Evolutionary conservation across 2,888 invertebrate species (phyloP), one percentile per base, ranked within the genome.

Genomic region (Agapostemon virescens): DNA sequence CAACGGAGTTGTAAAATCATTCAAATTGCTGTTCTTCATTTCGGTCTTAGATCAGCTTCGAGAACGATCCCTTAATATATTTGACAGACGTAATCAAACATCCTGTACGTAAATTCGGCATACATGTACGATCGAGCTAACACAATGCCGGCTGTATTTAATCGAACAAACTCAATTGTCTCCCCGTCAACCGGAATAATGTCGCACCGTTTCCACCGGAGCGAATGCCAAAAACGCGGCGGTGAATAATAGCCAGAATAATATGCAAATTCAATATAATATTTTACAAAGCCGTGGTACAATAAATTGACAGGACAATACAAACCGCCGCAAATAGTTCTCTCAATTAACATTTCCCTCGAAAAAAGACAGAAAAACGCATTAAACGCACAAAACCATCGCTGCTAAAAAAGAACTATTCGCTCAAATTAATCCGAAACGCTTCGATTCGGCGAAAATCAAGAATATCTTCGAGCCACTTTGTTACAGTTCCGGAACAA

Each of bases 201-300:
- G 17, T 23, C n/a, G 4, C 55, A 17, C 3, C 20, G 23, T 15
- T 58, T 72, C 49, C 23, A 38, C n/a, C 33, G 36, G 42, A 20
- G 52, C 38, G 26, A 17, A 58, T 7, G 45, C 42, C 40, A 58
- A 67, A 78, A 69, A 58, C 38, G 20, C 23, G 5, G 5, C 36
- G 20, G 0, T 9, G 64, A 69, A 66, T 58, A 79, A 79, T 33
- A 42, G 3, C 33, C 49, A 7, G 49, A 26, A 15, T 63, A 36
- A 42, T 74, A 74, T 63, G 38, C n/a, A 78, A 52, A 72, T 69
- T 55, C 38, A 26, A n/a, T 67, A 20, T 61, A n/a, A 70, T 70
- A 70, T 70, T 68, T 64, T 30, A 52, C 42, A 23, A 45, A 40
- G 26, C 40, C 30, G 20, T n/a, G n/a, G 36, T 52, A 68, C 36